These are phyloP conservation scores for Salvelinus fontinalis DNA, from an alignment of 2,113 vertebrate species.

Conservation along the genomic window DNA sequence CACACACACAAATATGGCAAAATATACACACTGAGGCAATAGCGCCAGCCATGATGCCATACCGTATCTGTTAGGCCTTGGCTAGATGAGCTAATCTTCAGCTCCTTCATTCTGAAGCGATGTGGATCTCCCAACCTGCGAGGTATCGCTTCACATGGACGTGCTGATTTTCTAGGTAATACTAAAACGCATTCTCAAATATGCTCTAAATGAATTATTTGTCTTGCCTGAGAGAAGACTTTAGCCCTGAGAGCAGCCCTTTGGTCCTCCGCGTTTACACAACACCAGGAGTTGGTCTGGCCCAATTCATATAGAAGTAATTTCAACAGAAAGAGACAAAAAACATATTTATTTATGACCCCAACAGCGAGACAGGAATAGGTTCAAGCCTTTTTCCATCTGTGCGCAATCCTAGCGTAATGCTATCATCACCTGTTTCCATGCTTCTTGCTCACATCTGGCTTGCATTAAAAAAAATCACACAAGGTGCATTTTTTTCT, in stretches of 20 bases:
- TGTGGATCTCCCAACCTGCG: constrained; percentile 14
- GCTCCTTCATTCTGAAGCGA: constrained; percentile 20
- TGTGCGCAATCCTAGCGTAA: constrained; percentile 83
- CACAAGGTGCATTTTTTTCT: constrained; percentile 85
- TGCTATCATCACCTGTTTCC: constrained; percentile 95
- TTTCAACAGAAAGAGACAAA: constrained; percentile 53
- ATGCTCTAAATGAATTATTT: constrained; percentile 11
- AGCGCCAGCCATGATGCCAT: constrained; percentile 4
- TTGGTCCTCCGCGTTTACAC: constrained; percentile 47
- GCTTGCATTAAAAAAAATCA: constrained; percentile 81
- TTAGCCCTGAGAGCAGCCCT: constrained; percentile 20
- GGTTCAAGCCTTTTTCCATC: constrained; percentile 76
- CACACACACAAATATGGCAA: constrained; percentile 1
- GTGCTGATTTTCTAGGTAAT: constrained; percentile 12
- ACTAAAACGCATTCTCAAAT: constrained; percentile 2
- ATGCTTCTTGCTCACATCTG: constrained; percentile 84
- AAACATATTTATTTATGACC: constrained; percentile 72
- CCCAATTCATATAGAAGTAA: constrained; percentile 62
- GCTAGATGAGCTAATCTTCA: constrained; percentile 18
- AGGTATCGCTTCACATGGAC: constrained; percentile 29
- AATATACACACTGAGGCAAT: neutral
- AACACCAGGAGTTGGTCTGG: constrained; percentile 35
- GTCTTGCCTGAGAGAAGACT: constrained; percentile 41
- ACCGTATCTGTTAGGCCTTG: constrained; percentile 5
- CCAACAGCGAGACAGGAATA: constrained; percentile 72